Conservation (phyloP, 1,140 invertebrate genomes). For the Drosophila jambulina region DNA sequence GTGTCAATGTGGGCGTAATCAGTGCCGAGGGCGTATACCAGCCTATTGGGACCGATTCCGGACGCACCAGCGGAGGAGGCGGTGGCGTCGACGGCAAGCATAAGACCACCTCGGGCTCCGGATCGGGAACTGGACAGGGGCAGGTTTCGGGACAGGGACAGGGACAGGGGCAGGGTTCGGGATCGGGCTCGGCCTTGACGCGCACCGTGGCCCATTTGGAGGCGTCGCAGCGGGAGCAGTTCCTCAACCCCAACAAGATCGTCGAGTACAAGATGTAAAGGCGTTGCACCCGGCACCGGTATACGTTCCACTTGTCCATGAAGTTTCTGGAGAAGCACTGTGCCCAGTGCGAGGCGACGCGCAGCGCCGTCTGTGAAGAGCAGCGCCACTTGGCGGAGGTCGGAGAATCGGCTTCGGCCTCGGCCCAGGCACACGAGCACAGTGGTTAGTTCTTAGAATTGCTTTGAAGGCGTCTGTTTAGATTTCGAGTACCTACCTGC, state of each 20-base stretch:
- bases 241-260: conserved; percentile 84
- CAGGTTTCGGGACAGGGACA: conserved; percentile 30
- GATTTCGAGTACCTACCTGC: conserved; percentile 47
- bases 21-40: conserved; percentile 81
- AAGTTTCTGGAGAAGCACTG: conserved; percentile 85
- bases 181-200: conserved; percentile 65
- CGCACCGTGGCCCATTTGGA: conserved; percentile 82
- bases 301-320: conserved; percentile 85
- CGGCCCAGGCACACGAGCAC: conserved; percentile 39
- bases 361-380: conserved; percentile 59
- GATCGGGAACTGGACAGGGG: conserved; percentile 14
- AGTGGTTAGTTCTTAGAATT: conserved; percentile 75
- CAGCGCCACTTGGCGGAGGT: conserved; percentile 56
- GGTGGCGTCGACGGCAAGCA: conserved; percentile 34
- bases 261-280: conserved; percentile 85
- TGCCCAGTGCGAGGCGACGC: conserved; percentile 78
- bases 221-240: conserved; percentile 81
- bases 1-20: conserved; percentile 81
- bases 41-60: conserved; percentile 67
- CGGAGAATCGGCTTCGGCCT: not conserved
- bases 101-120: conserved; percentile 33
- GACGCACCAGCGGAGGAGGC: conserved; percentile 62
- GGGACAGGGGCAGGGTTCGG: conserved; percentile 21
- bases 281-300: conserved; percentile 85
- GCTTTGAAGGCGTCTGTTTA: conserved; percentile 32